These are phyloP conservation scores for Agrochola litura DNA, from an alignment of 2,888 invertebrate species.

Conservation along the genomic window DNA sequence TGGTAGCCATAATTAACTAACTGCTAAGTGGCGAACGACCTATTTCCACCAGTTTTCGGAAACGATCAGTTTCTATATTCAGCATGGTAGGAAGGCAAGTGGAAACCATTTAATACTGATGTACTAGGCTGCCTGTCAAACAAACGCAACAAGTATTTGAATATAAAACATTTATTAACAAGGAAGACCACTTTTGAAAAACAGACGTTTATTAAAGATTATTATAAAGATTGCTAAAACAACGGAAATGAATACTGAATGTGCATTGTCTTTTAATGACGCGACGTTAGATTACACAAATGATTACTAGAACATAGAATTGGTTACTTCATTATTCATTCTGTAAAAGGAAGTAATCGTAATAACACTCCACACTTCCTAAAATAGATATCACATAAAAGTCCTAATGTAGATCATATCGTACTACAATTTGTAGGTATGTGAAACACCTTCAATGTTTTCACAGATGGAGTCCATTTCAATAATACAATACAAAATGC, in stretches of 20 bases:
- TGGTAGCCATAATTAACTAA: constrained; percentile 54
- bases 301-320: constrained; percentile 16
- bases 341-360: constrained; percentile 14
- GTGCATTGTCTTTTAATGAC: constrained; percentile 1
- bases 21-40: constrained; percentile 53
- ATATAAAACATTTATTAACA: background rate
- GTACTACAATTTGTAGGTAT: background rate
- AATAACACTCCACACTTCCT: constrained; percentile 10
- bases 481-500: constrained; percentile 15
- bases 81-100: constrained; percentile 13
- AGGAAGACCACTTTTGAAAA: background rate
- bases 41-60: constrained; percentile 49
- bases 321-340: constrained; percentile 19
- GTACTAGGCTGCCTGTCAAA: background rate
- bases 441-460: constrained; percentile 35
- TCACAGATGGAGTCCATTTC: constrained; percentile 39
- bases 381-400: constrained; percentile 4
- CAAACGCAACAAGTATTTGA: background rate
- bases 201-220: constrained; percentile 1
- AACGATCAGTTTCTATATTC: constrained; percentile 43
- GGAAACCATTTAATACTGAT: background rate
- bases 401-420: constrained; percentile 15
- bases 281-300: constrained; percentile 20
- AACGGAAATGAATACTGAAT: constrained; percentile 18
- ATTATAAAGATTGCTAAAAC: constrained; percentile 3